A percentile compares a stretch with the other conserved stretches of the same genome.
Evolutionary conservation across 1,140 invertebrate genomes (phyloP).

Genomic region (Lepidostoma basale): DNA sequence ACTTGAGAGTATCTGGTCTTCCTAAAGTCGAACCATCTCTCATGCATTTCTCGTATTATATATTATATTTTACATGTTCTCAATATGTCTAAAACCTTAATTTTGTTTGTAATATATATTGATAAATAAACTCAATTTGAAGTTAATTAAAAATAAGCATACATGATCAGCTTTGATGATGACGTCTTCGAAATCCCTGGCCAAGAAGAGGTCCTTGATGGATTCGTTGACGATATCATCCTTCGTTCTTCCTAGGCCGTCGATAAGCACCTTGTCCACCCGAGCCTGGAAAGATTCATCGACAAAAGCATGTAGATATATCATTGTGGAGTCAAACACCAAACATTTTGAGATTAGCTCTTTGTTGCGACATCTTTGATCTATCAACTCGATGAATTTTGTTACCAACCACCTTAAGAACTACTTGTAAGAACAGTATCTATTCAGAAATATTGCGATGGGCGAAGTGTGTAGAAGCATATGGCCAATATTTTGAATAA

Average conservation of each 20-base stretch:
- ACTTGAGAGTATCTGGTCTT: no score
- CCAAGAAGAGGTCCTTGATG: conserved; percentile 74
- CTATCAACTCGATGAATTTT: not conserved
- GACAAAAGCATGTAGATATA: not conserved
- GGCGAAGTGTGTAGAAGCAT: no score
- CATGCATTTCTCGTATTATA: no score
- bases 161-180: conserved; percentile 65
- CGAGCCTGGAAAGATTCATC: conserved; percentile 63
- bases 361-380: not conserved
- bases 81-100: no score
- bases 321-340: not conserved
- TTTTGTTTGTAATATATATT: no score
- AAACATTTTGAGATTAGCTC: not conserved
- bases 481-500: no score
- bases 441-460: not conserved
- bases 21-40: no score
- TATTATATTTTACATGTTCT: no score
- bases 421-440: not conserved
- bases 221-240: conserved; percentile 79
- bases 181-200: conserved; percentile 70
- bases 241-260: conserved; percentile 81
- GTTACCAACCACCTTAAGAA: not conserved
- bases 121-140: no score
- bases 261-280: conserved; percentile 79
- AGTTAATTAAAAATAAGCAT: conserved; percentile 20